phyloP scores from a whole-genome alignment of 2,888 invertebrate species.

The Meteorus colon region DNA sequence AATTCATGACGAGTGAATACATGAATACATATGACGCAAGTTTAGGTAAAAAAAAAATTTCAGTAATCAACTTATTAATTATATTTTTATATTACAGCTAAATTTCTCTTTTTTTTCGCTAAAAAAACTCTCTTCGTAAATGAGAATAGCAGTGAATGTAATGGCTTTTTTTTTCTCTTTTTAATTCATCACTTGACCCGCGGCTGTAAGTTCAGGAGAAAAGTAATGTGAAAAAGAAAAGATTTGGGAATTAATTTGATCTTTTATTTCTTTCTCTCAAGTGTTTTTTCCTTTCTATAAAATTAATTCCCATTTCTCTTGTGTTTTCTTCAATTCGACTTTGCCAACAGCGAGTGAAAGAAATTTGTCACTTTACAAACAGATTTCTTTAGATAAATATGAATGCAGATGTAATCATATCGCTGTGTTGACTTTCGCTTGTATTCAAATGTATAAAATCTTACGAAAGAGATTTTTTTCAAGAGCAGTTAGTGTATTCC shows the following conservation, averaged over 20 bases:
- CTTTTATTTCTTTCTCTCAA: background rate
- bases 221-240: background rate
- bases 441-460: background rate
- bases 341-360: background rate
- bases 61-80: background rate
- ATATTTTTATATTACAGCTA: too few relatives aligned
- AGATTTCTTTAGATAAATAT: background rate
- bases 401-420: background rate
- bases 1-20: conserved; percentile 96
- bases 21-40: conserved; percentile 96
- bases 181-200: background rate
- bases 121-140: background rate
- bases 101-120: too few relatives aligned
- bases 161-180: background rate
- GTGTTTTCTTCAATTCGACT: background rate
- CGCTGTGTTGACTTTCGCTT: background rate
- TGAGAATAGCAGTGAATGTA: background rate
- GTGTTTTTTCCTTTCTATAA: background rate
- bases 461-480: conserved; percentile 1
- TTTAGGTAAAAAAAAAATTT: conserved; percentile 79
- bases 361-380: background rate
- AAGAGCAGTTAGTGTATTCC: conserved; percentile 19
- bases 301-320: background rate
- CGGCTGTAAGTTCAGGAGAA: background rate
- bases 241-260: background rate